Conservation (phyloP, 2,113 vertebrate genomes). For the Siniperca chuatsi region DNA sequence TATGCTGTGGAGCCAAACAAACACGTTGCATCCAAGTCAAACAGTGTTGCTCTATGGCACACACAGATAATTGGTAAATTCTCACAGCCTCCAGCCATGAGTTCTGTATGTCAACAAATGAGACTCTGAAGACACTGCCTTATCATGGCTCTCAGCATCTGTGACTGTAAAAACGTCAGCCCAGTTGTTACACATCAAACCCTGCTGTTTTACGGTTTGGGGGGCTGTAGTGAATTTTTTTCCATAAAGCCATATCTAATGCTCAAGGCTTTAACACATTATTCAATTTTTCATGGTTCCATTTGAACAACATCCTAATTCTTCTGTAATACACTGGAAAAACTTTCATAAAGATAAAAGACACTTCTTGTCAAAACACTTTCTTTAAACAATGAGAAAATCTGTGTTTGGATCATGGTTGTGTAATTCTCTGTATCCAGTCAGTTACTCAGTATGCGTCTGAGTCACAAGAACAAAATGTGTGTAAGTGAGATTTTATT, state of each 20-base stretch:
- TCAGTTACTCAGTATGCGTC: not conserved
- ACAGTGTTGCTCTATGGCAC: slow-evolving; percentile 44
- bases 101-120: slow-evolving; percentile 61
- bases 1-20: slow-evolving; percentile 48
- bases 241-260: not conserved
- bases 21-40: slow-evolving; percentile 52
- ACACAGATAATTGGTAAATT: slow-evolving; percentile 66
- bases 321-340: not conserved
- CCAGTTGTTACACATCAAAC: slow-evolving; percentile 33
- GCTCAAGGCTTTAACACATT: not conserved
- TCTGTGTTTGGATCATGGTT: slow-evolving; percentile 13
- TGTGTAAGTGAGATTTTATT: not conserved
- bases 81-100: slow-evolving; percentile 57
- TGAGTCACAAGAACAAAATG: slow-evolving; percentile 33
- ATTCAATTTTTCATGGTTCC: not conserved
- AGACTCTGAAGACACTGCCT: slow-evolving; percentile 47
- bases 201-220: slow-evolving; percentile 7
- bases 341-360: slow-evolving; percentile 13
- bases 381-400: slow-evolving; percentile 3
- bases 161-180: slow-evolving; percentile 33
- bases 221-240: not conserved
- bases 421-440: not conserved
- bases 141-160: slow-evolving; percentile 45
- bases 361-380: not conserved
- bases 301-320: slow-evolving; percentile 26